Evolutionary conservation across 2,888 invertebrate species (phyloP).

Genomic region (Melinopterus prodromus): DNA sequence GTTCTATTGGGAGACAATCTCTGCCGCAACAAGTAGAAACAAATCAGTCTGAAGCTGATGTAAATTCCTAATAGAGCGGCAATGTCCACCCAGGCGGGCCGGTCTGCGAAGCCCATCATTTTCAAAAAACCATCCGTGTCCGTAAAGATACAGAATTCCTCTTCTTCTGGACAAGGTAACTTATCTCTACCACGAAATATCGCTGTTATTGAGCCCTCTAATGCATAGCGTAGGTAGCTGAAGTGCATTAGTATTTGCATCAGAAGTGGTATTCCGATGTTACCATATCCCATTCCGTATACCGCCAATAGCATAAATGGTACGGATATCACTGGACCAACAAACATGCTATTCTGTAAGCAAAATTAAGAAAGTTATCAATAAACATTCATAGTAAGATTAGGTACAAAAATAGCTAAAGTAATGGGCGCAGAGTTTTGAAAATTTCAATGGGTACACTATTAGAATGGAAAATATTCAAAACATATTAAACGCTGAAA

Average conservation of each 20-base stretch:
- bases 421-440: too few relatives aligned
- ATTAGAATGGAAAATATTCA: too few relatives aligned
- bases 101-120: slow-evolving; percentile 77
- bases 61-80: slow-evolving; percentile 69
- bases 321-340: slow-evolving; percentile 87
- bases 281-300: slow-evolving; percentile 85
- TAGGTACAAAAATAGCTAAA: too few relatives aligned
- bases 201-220: slow-evolving; percentile 79
- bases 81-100: slow-evolving; percentile 74
- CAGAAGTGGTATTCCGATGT: slow-evolving; percentile 71
- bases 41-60: slow-evolving; percentile 69
- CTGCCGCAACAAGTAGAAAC: slow-evolving; percentile 78
- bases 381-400: not conserved
- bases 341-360: slow-evolving; percentile 84
- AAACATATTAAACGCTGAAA: too few relatives aligned
- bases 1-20: slow-evolving; percentile 76
- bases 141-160: slow-evolving; percentile 80
- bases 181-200: slow-evolving; percentile 79
- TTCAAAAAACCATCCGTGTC: slow-evolving; percentile 78
- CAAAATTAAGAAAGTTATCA: slow-evolving; percentile 24
- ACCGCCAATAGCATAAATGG: slow-evolving; percentile 89
- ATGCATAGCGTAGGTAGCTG: slow-evolving; percentile 75
- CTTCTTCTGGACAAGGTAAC: slow-evolving; percentile 76
- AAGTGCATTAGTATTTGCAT: slow-evolving; percentile 82
- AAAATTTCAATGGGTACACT: too few relatives aligned